These are phyloP conservation scores for Hestina assimilis DNA, from an alignment of 1,140 invertebrate species.

Conservation along the genomic window DNA sequence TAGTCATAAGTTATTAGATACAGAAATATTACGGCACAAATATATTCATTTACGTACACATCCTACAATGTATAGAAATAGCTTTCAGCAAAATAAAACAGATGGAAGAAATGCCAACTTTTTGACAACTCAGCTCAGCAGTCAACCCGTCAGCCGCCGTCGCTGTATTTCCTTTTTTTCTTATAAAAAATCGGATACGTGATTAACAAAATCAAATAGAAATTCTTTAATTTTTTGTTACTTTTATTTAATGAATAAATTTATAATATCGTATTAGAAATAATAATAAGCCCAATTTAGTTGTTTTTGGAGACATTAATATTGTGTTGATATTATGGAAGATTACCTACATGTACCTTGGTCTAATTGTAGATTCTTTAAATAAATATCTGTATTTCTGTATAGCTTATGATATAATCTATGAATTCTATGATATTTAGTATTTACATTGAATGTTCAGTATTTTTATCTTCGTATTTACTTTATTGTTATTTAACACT, in stretches of 20 bases:
- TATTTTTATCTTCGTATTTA: neutral
- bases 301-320: no score
- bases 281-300: no score
- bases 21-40: conserved; percentile 8
- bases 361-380: no score
- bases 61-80: conserved; percentile 47
- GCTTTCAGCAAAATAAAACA: conserved; percentile 57
- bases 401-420: neutral
- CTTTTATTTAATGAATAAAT: no score
- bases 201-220: neutral
- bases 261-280: no score
- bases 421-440: neutral
- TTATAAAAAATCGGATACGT: neutral
- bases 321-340: no score
- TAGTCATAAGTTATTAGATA: neutral
- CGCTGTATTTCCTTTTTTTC: neutral
- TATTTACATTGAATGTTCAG: conserved; percentile 9
- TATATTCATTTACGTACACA: conserved; percentile 12
- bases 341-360: no score
- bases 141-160: conserved; percentile 4
- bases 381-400: neutral
- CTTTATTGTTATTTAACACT: neutral
- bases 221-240: no score
- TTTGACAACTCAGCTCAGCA: conserved; percentile 57
- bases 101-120: conserved; percentile 63